Evolutionary conservation across 2,113 vertebrate species (phyloP).

Genomic region (Aegithalos caudatus): DNA sequence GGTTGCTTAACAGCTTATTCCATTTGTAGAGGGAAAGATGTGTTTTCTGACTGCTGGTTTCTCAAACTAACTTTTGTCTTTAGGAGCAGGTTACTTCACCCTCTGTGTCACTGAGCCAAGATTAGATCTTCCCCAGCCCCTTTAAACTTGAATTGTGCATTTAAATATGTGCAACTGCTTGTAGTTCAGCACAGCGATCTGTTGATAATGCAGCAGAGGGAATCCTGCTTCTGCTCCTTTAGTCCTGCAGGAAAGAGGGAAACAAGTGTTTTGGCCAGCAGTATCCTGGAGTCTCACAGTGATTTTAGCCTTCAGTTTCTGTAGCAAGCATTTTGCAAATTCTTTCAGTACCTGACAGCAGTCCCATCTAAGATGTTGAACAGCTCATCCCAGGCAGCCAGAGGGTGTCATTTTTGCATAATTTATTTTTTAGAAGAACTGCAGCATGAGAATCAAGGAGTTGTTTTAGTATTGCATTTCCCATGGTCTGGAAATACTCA

Average conservation of each 20-base stretch:
- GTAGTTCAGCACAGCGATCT: background rate
- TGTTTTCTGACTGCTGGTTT: background rate
- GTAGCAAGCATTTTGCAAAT: background rate
- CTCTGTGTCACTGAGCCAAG: background rate
- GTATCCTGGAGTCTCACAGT: background rate
- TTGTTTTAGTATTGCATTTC: background rate
- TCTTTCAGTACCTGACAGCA: background rate
- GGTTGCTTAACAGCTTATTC: background rate
- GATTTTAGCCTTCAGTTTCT: background rate
- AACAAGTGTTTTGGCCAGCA: background rate
- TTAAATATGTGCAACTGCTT: background rate
- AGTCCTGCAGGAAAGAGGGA: background rate
- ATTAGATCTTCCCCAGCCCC: background rate
- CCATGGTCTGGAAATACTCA: background rate
- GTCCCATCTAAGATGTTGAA: background rate
- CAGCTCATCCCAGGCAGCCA: background rate
- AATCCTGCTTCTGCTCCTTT: background rate
- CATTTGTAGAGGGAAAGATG: background rate
- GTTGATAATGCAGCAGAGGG: background rate
- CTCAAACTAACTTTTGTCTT: background rate
- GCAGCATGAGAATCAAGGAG: background rate
- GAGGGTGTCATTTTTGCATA: background rate
- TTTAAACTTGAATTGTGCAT: background rate
- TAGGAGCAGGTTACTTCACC: background rate
- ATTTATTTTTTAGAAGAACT: background rate